Evolutionary conservation across 2,797 vertebrate species (phyloP), one percentile per base, ranked within the genome.

Genomic region (Masticophis lateralis): DNA sequence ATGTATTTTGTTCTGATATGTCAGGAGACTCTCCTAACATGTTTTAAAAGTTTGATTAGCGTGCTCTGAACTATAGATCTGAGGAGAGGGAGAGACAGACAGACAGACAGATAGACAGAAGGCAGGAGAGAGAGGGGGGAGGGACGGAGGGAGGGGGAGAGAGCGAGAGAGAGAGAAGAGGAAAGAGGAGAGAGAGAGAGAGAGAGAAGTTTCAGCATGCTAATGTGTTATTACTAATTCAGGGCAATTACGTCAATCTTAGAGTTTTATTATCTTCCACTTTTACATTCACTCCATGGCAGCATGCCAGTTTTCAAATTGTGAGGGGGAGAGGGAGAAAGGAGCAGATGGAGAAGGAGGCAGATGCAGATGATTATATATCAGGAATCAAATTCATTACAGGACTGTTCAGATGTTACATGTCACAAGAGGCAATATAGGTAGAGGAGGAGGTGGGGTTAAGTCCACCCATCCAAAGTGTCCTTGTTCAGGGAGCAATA

Each of bases 191-290:
- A 43, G 43, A 43, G 28, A 37, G 9, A 47, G 37, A 22, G 16
- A 83, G 74, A 47, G 20, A 83, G 69, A 94, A 10, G n/a, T 37
- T 93, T 91, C 94, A 96, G 89, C 95, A n/a, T 90, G 95, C 97
- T 94, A 94, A 83, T 95, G 95, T 95, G 94, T 96, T 96, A 96
- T 96, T 97, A 97, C 95, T 98, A 96, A 97, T 97, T 97, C 93
- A 79, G 90, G 18, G 5, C 91, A 96, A 91, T 97, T 95, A 94
- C 87, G 61, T 79, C 94, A 95, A 96, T 93, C 91, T 9, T 6
- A 90, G 92, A 96, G 93, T 47, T 95, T 92, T 92, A 92, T 97
- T 97, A 97, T 96, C 95, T 95, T 97, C 96, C 92, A 91, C 96
- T 95, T 93, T 59, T n/a, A 89, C 87, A 83, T 94, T 95, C 18